Base-by-base conservation (phyloP, 2,113 vertebrate genomes). In the Odontophorus gujanensis region DNA sequence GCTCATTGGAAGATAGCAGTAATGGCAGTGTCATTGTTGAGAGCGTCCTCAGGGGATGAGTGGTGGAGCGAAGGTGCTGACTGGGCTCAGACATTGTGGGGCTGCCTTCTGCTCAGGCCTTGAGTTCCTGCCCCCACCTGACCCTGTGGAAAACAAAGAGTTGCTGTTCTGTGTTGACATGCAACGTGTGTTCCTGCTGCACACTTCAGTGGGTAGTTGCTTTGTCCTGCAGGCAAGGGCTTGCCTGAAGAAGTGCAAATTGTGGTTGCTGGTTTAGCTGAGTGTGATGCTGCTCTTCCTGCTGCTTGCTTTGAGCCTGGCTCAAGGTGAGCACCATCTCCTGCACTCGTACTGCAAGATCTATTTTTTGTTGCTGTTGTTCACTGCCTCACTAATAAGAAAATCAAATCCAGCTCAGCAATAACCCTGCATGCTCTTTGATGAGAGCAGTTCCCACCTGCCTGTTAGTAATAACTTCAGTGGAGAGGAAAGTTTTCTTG, bases 221-320 rank as follows among this genome's bases (percentile, higher is more conserved):
- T 85, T 50, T 88, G 50, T 66, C 21, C 18, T 30, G 28, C 0
- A 2, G 53, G 40, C 0, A 0, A 66, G 17, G 58, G 13, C 59
- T 91, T 1, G 0, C 50, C 58, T 87, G 68, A 80, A 45, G 55
- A 90, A 85, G 85, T 63, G 38, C 38, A 55, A 62, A 81, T 77
- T 85, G 50, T 18, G 66, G 1, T 77, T 42, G 16, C 34, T 73
- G 8, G 40, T 28, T 42, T 89, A 75, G 7, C 11, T 73, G 38
- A 17, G 53, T 51, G 40, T 74, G 69, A 55, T 0, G 5, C 26
- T 13, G 36, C 42, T 85, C 61, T 77, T 95, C 36, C 72, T 88
- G 59, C 82, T 74, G 14, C 15, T 90, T 9, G 4, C 50, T 95
- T 55, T 81, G 69, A 74, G 80, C 24, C 21, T 47, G 34, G 26